A percentile compares a stretch with the other conserved stretches of the same genome.
phyloP scores from a whole-genome alignment of 1,140 invertebrate genomes.

The Anthonomus grandis region DNA sequence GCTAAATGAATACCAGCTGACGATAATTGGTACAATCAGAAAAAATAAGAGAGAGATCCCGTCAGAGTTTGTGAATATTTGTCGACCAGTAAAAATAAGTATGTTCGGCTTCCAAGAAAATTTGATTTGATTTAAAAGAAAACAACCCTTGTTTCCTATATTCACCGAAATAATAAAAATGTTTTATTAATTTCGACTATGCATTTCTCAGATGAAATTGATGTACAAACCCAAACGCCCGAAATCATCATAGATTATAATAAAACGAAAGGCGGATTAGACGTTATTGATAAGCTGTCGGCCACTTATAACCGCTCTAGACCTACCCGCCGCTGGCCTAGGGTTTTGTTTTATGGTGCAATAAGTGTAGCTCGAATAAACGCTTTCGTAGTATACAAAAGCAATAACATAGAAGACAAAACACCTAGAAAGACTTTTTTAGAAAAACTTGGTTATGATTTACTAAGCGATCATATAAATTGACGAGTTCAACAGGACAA shows the following conservation, averaged over 20 bases:
- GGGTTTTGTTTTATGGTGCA: conserved; percentile 21
- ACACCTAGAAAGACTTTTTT: background rate
- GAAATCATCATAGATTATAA: conserved; percentile 26
- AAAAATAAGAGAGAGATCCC: conserved; percentile 24
- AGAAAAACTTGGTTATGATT: background rate
- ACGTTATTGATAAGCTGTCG: conserved; percentile 21
- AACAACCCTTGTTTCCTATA: conserved; percentile 5
- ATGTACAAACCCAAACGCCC: conserved; percentile 4
- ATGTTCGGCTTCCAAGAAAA: conserved; percentile 13
- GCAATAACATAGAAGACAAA: conserved; percentile 1
- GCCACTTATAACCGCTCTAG: conserved; percentile 13
- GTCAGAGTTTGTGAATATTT: background rate
- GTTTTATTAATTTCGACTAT: conserved; percentile 22
- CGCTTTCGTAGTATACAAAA: conserved; percentile 8
- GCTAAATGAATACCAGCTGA: conserved; percentile 11
- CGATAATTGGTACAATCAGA: conserved; percentile 18
- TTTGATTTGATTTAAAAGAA: no score
- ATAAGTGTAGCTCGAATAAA: conserved; percentile 19
- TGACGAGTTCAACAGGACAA: no score
- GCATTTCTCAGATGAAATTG: conserved; percentile 18
- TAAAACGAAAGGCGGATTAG: conserved; percentile 23
- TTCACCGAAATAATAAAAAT: conserved; percentile 10
- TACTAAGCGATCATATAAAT: conserved; percentile 2
- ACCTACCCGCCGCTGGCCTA: conserved; percentile 20
- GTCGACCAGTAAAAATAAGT: conserved; percentile 2